Conservation (phyloP, 2,888 invertebrate genomes). For the Sinotaia quadrata region DNA sequence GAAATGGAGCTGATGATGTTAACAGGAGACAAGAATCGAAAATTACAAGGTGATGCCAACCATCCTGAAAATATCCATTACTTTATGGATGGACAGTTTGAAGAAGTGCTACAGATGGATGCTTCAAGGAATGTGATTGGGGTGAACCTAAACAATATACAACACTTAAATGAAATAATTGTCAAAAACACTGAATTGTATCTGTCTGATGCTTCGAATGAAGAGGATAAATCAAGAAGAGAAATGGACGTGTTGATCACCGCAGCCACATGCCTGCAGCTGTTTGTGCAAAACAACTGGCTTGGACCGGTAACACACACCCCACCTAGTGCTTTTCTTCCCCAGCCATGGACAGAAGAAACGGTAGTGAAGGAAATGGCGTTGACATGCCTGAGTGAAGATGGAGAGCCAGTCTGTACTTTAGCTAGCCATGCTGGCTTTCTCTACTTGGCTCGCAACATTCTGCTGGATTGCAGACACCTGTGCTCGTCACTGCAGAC, state of each 20-base stretch:
- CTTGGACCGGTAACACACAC: conserved; percentile 78
- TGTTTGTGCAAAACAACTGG: conserved; percentile 88
- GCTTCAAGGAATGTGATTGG: too few species aligned
- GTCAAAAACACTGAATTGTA: too few species aligned
- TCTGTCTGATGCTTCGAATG: too few species aligned
- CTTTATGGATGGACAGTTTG: too few species aligned
- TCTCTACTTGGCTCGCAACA: conserved; percentile 66
- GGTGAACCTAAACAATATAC: too few species aligned
- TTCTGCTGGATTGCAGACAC: conserved; percentile 54
- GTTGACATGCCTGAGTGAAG: conserved; percentile 51
- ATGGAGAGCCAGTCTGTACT: conserved; percentile 64
- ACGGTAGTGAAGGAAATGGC: conserved; percentile 33
- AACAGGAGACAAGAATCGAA: too few species aligned
- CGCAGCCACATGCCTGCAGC: conserved; percentile 80
- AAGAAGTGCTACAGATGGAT: too few species aligned
- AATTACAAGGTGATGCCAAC: too few species aligned
- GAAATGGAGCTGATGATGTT: too few species aligned
- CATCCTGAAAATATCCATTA: too few species aligned
- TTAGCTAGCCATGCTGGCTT: conserved; percentile 73
- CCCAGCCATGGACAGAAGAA: conserved; percentile 1
- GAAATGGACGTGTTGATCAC: conserved; percentile 73
- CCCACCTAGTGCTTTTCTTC: conserved; percentile 25
- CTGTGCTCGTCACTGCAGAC: conserved; percentile 53
- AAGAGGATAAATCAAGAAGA: too few species aligned
- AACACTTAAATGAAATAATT: too few species aligned